phyloP scores from a whole-genome alignment of 1,140 invertebrate species.

The Drosophila sp. region DNA sequence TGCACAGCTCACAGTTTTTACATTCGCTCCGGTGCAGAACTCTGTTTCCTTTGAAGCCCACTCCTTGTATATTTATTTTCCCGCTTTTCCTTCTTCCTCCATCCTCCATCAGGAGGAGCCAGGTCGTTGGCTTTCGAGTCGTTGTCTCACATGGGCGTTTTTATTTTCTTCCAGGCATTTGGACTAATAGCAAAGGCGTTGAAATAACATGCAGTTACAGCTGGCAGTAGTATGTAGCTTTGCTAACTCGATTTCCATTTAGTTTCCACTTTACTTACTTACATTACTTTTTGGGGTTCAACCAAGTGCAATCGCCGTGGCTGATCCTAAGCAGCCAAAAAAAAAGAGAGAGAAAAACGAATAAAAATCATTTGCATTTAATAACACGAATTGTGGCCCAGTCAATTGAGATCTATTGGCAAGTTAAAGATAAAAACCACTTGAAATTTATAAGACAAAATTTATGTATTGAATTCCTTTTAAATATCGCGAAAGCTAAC shows the following conservation, averaged over 20 bases:
- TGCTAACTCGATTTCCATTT: constrained; percentile 25
- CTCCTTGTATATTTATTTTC: constrained; percentile 55
- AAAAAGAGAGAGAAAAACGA: background rate
- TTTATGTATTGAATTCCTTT: no score
- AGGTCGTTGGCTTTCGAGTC: constrained; percentile 70
- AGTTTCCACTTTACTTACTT: background rate
- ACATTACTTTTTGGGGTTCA: background rate
- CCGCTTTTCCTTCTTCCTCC: constrained; percentile 23
- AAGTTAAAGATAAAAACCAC: no score
- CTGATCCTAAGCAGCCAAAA: background rate
- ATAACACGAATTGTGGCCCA: no score
- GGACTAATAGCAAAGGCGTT: constrained; percentile 59
- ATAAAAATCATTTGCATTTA: no score
- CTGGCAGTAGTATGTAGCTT: background rate
- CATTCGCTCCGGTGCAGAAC: constrained; percentile 45
- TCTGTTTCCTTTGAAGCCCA: constrained; percentile 34
- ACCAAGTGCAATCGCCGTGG: background rate
- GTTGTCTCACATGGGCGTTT: constrained; percentile 74
- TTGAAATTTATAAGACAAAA: no score
- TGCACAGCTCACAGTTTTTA: constrained; percentile 46
- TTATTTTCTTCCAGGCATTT: constrained; percentile 68
- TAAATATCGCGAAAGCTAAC: no score
- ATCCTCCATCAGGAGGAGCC: constrained; percentile 30
- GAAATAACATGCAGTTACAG: constrained; percentile 57
- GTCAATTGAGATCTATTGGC: no score